Evolutionary conservation across 1,140 invertebrate genomes (phyloP), one percentile per base, ranked within the genome.

Genomic region (Drosophila nebulosa): DNA sequence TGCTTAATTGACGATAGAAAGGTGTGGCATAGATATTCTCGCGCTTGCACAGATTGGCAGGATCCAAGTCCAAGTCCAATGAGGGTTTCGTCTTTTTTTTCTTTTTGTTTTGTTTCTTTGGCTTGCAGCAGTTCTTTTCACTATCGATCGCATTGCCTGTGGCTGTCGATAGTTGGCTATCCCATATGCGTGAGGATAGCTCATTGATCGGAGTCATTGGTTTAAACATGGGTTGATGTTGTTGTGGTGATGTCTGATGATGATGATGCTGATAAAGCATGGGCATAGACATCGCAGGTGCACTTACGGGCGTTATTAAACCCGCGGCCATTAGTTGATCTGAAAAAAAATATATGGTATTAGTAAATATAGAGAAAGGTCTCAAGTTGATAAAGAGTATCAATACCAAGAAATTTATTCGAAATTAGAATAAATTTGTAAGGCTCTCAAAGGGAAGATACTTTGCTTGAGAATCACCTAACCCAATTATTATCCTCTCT

Each of bases 1-100:
- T 93, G 50, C 91, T 78, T 60, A 96, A 92, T 90, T 96, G 95
- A 53, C 93, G 94, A 66, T 93, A 93, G 69, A 94, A 94, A 36
- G 94, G 94, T n/a, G 94, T 94, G 0, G 93, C 91, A 90, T 94
- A 94, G 36, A 84, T 76, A 51, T 90, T 89, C 58, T 91, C 77
- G 1, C 84, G 59, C 57, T 90, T 88, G 64, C 91, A 92, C 6
- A 86, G 65, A 61, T 80, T 73, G 1, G 73, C 63, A 0, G 91
- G 89, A 79, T 90, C 90, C 3, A 91, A 22, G 78, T 90, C 90
- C 2, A 91, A 18, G 7, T 88, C 77, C 6, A 91, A 14, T 5
- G 83, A 50, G 35, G 69, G 77, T 30, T 58, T 79, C 12, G 69
- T 46, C 39, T 46, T 46, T 3, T 46, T 46, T 21, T 46, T 46